phyloP scores from a whole-genome alignment of 2,888 invertebrate species.

The Conus canariensis region DNA sequence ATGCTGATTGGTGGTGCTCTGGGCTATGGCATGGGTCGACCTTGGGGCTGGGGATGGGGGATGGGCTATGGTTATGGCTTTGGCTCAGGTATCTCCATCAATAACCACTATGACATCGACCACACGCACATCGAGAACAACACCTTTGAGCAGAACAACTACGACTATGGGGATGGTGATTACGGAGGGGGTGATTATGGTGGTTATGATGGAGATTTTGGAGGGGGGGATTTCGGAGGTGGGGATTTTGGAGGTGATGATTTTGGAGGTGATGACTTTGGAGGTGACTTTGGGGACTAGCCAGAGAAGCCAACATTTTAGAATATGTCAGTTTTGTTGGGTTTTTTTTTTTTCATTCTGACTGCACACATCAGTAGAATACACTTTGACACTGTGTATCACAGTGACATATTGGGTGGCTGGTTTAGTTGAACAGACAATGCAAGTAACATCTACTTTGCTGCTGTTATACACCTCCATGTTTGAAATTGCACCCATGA shows the following conservation, averaged over 20 bases:
- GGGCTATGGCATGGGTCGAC: slow-evolving; percentile 48
- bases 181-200: slow-evolving; percentile 2
- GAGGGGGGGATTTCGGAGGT: slow-evolving; percentile 20
- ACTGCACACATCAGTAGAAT: too few species aligned
- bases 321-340: too few species aligned
- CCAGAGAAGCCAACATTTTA: neutral
- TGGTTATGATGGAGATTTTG: slow-evolving; percentile 31
- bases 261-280: slow-evolving; percentile 25
- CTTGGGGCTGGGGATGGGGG: slow-evolving; percentile 44
- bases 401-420: neutral
- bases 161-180: slow-evolving; percentile 39
- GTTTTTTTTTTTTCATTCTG: too few species aligned
- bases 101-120: slow-evolving; percentile 47
- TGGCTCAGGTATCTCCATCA: slow-evolving; percentile 44
- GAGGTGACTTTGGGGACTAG: neutral
- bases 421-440: too few species aligned
- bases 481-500: too few species aligned
- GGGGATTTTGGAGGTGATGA: slow-evolving; percentile 27
- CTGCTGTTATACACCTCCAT: too few species aligned
- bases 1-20: slow-evolving; percentile 48
- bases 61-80: slow-evolving; percentile 35
- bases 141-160: slow-evolving; percentile 42
- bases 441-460: too few species aligned
- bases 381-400: neutral
- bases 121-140: slow-evolving; percentile 47